Evolutionary conservation across 2,888 invertebrate species (phyloP), one percentile per base, ranked within the genome.

Genomic region (Campaea margaritaria): DNA sequence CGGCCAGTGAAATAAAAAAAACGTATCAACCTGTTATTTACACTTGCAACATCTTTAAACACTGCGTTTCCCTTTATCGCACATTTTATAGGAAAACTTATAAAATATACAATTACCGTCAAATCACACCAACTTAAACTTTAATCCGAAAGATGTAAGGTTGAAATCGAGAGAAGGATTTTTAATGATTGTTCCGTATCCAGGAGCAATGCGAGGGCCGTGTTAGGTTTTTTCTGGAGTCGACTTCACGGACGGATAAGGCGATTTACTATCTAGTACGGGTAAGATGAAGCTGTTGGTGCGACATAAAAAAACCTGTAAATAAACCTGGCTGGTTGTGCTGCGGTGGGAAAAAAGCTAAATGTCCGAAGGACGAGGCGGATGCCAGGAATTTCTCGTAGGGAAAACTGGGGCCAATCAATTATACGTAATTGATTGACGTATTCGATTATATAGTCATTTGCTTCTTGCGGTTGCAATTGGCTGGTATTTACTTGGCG

Each of bases 241-340:
- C 66, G 51, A 72, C 74, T 70, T 65, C 71, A 70, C 67, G 66
- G 72, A 69, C 78, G 72, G 74, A 78, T 76, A 82, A 76, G 82
- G 85, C 81, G 78, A 83, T 75, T 80, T 83, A 84, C 78, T 75
- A 76, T 75, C 75, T 74, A 62, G 72, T 73, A 75, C 70, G 72
- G 68, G 70, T 69, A 70, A 69, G 76, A 84, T 84, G 79, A 82
- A 83, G 83, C 81, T 77, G 83, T 84, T 76, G 73, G 45, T 55
- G 48, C 61, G 66, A 67, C 67, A 50, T 65, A 53, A 75, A 82
- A 76, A 79, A 78, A 74, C 72, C 67, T 75, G 76, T 74, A 60
- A 55, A 60, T 60, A 48, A 51, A 55, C 43, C 38, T 31, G 36
- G 36, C 43, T 51, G 44, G 48, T 45, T 43, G 50, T 21, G 53